phyloP scores from a whole-genome alignment of 2,888 invertebrate genomes.

The Formica aserva region DNA sequence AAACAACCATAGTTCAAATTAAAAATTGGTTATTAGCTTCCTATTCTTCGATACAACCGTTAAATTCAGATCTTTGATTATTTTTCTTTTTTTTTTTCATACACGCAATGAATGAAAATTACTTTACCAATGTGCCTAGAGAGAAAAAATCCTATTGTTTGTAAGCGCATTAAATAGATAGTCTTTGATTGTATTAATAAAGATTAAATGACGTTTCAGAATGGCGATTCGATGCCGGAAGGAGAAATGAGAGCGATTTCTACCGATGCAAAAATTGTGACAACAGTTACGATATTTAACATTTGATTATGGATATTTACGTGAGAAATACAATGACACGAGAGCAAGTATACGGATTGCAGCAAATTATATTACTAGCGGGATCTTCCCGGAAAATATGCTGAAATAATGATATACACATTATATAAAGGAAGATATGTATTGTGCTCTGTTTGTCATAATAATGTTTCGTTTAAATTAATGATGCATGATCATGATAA shows the following conservation, averaged over 20 bases:
- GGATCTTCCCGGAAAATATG: background rate
- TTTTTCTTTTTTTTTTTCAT: background rate
- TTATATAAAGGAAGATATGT: background rate
- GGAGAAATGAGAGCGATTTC: background rate
- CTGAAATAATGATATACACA: background rate
- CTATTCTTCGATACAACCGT: background rate
- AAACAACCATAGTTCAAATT: background rate
- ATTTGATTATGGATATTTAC: conserved; percentile 45
- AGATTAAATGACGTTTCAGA: conserved; percentile 58
- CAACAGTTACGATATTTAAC: background rate
- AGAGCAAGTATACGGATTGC: background rate
- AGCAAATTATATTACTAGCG: background rate
- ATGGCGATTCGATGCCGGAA: conserved; percentile 32
- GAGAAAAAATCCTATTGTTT: background rate
- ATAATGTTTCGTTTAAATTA: background rate
- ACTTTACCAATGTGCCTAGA: background rate
- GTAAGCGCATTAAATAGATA: background rate
- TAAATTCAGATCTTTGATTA: background rate
- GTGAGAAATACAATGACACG: conserved; percentile 70
- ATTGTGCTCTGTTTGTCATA: background rate
- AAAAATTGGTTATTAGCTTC: background rate
- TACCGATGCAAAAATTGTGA: background rate
- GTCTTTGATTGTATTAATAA: background rate
- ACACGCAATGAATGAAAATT: background rate
- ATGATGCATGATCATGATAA: background rate